Conservation (phyloP, 2,797 vertebrate species). For the Anabas testudineus region DNA sequence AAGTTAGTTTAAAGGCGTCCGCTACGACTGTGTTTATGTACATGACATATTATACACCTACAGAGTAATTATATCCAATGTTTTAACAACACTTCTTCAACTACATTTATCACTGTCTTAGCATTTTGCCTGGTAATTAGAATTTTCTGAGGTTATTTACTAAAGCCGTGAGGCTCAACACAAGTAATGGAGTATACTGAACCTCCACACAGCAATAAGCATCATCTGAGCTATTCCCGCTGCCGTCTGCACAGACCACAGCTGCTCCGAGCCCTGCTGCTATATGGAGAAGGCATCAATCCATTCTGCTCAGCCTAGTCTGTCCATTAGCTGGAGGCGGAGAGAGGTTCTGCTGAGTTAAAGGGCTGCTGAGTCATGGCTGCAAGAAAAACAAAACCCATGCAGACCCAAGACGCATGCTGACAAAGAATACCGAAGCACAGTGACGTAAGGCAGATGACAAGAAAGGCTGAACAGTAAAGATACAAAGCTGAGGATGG, state of each 20-base stretch:
- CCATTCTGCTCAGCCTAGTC: conserved; percentile 46
- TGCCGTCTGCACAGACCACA: conserved; percentile 12
- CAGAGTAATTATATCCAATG: background rate
- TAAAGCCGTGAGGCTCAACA: conserved; percentile 5
- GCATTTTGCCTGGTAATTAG: background rate
- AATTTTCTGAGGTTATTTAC: conserved; percentile 12
- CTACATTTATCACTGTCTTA: background rate
- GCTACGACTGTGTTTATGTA: too few relatives aligned
- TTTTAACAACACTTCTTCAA: background rate
- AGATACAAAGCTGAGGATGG: conserved; percentile 14
- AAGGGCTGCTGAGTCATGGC: conserved; percentile 59
- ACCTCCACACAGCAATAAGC: conserved; percentile 17
- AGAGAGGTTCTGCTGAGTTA: conserved; percentile 36
- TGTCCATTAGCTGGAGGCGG: conserved; percentile 48
- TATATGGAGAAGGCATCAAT: conserved; percentile 45
- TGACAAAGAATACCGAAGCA: conserved; percentile 13
- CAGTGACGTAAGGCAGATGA: background rate
- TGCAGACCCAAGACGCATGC: background rate
- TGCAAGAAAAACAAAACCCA: conserved; percentile 17
- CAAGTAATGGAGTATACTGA: conserved; percentile 15
- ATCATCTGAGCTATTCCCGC: background rate
- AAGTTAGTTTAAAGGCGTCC: too few relatives aligned
- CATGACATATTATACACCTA: too few relatives aligned
- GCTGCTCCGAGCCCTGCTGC: conserved; percentile 35
- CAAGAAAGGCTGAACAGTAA: conserved; percentile 10